phyloP scores from a whole-genome alignment of 2,113 vertebrate species.

The Romanogobio albipinnatus region DNA sequence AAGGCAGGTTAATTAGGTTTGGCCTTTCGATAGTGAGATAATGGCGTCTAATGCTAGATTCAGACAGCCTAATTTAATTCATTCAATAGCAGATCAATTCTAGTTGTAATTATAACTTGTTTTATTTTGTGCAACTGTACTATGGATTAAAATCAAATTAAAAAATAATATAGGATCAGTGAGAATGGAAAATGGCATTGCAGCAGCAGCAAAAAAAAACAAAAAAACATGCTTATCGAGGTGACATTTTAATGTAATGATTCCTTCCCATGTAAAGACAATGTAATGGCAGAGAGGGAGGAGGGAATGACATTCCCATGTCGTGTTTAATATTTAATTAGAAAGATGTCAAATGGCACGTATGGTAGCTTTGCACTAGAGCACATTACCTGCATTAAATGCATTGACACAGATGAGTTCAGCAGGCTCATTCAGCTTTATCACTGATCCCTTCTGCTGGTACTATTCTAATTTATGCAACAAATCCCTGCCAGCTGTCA shows the following conservation, averaged over 20 bases:
- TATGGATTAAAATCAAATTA: neutral
- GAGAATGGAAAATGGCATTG: no score
- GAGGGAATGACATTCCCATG: slow-evolving; percentile 1
- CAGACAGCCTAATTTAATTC: neutral
- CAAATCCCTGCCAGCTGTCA: slow-evolving; percentile 23
- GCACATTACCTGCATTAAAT: neutral
- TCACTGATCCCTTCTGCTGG: neutral
- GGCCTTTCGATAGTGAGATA: slow-evolving; percentile 11
- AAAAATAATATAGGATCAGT: no score
- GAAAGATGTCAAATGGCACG: slow-evolving; percentile 21
- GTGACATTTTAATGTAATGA: neutral
- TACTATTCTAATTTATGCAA: slow-evolving; percentile 16
- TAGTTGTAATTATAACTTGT: neutral
- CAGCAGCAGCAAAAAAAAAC: no score
- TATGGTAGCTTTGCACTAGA: neutral
- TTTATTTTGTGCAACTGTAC: neutral
- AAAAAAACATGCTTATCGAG: neutral
- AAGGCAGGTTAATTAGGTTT: slow-evolving; percentile 36
- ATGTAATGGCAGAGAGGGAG: neutral
- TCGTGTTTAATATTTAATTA: slow-evolving; percentile 4
- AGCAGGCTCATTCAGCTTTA: neutral
- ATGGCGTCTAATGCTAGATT: neutral
- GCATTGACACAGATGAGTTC: slow-evolving; percentile 29
- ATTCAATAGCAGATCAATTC: slow-evolving; percentile 2
- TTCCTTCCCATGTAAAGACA: neutral